Percentiles rank a stretch among this genome's conserved stretches.
Conservation (phyloP, 2,797 vertebrate genomes). For the Pantherophis vulpinus region DNA sequence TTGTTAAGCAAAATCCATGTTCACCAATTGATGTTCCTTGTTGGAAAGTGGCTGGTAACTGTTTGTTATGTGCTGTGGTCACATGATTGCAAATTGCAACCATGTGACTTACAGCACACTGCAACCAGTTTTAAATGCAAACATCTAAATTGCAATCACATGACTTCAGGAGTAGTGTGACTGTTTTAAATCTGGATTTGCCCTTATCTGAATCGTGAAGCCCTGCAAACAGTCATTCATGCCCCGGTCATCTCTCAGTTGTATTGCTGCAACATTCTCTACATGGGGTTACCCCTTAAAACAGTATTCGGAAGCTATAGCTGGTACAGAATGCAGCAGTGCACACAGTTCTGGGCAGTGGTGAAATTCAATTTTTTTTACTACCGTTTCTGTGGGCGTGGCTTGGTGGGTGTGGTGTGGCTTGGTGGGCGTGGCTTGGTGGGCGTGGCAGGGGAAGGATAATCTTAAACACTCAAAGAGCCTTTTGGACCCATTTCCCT, state of each 20-base stretch:
- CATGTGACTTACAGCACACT: neutral
- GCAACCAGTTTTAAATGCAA: neutral
- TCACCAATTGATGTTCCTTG: neutral
- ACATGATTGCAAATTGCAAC: neutral
- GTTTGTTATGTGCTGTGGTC: neutral
- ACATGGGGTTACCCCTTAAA: neutral
- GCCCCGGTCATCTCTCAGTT: neutral
- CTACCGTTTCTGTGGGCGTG: no score
- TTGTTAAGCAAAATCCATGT: neutral
- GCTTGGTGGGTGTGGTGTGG: no score
- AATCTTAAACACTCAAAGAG: no score
- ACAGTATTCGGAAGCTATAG: neutral
- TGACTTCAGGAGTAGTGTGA: neutral
- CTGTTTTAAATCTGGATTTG: neutral
- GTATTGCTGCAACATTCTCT: neutral
- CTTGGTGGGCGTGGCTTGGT: no score
- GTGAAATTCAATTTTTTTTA: no score
- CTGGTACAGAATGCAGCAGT: neutral
- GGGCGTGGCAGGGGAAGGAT: no score
- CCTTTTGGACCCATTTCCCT: no score
- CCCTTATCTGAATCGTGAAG: neutral
- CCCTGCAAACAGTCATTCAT: no score
- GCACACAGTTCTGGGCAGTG: neutral
- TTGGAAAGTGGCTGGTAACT: neutral
- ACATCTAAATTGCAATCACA: neutral